A percentile compares a stretch with the other conserved stretches of the same genome.
These are phyloP conservation scores for Drosophila malerkotliana DNA, from an alignment of 1,140 invertebrate genomes.

Conservation along the genomic window DNA sequence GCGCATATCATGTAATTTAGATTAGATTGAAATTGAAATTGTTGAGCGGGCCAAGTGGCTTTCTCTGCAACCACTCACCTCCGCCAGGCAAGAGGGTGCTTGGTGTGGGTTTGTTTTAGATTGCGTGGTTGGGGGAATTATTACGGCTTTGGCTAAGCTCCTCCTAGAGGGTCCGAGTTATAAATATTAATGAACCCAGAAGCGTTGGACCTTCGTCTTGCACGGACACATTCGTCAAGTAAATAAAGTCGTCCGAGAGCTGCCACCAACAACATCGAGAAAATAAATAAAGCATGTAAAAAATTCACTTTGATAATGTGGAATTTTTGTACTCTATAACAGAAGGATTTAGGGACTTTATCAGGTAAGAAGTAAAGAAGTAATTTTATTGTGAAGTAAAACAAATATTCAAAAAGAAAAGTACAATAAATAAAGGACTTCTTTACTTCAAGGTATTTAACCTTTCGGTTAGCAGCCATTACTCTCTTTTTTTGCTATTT, in stretches of 20 bases:
- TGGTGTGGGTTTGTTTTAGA: conserved; percentile 1
- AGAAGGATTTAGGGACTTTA: not conserved
- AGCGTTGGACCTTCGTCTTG: conserved; percentile 37
- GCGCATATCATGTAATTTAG: conserved; percentile 80
- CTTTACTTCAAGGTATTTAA: conserved; percentile 9
- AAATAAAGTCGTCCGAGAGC: conserved; percentile 45
- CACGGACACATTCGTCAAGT: conserved; percentile 63
- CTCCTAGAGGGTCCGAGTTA: conserved; percentile 38
- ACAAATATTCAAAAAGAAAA: too few species aligned
- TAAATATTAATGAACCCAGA: conserved; percentile 76
- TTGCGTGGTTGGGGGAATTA: conserved; percentile 32
- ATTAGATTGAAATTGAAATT: conserved; percentile 78
- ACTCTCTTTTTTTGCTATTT: not conserved
- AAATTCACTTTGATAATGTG: not conserved
- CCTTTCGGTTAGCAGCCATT: conserved; percentile 8
- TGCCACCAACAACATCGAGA: conserved; percentile 20
- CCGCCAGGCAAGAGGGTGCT: not conserved
- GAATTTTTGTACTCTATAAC: conserved; percentile 4
- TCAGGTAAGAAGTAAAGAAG: too few species aligned
- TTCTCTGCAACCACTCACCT: conserved; percentile 13
- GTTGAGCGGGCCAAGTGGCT: conserved; percentile 57
- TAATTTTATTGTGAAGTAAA: too few species aligned
- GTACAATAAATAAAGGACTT: not conserved
- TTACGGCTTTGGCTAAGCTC: conserved; percentile 23
- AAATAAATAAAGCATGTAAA: conserved; percentile 20